Evolutionary conservation across 2,888 invertebrate species (phyloP), one percentile per base, ranked within the genome.

Genomic region (Pyrocoelia pectoralis): DNA sequence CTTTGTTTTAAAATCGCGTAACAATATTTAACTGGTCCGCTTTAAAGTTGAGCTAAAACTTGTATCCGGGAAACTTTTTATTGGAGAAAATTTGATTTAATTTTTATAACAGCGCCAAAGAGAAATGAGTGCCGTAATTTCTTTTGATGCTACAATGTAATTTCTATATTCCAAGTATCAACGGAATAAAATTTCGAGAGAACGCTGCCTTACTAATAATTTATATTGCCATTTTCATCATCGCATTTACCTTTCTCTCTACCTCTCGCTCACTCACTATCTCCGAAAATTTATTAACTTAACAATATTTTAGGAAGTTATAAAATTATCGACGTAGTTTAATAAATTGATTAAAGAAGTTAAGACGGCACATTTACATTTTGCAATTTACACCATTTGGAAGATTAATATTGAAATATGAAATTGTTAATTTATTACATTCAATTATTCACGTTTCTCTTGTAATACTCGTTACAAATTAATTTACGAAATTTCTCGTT

Each of bases 71-170:
- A 52, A 52, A 52, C 29, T 52, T 29, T 81, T 81, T 81, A 81
- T 81, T 80, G 80, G 74, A 74, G 80, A 77, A 80, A 80, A 81
- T 81, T 81, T 81, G 80, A 81, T 81, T 81, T 80, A 80, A 81
- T 81, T 81, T 80, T 80, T 80, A 78, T 80, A 80, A 78, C 79
- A 77, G 77, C 78, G 58, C 61, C 75, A 79, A 79, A 79, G 80
- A 78, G 80, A 77, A 78, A 79, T 76, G 80, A 80, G 80, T 80
- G 80, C 77, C 77, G 81, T 81, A 81, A 81, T 81, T 81, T 80
- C 80, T 80, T 81, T 81, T 81, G 81, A 81, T 78, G 80, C 79
- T 77, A 76, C 77, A 81, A 81, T 80, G 78, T 79, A 80, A 81
- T 81, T 81, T 80, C 78, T 77, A 77, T 77, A 77, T 79, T 77